Evolutionary conservation across 2,888 invertebrate species (phyloP), one percentile per base, ranked within the genome.

Genomic region (Apomyelois bistriatella): DNA sequence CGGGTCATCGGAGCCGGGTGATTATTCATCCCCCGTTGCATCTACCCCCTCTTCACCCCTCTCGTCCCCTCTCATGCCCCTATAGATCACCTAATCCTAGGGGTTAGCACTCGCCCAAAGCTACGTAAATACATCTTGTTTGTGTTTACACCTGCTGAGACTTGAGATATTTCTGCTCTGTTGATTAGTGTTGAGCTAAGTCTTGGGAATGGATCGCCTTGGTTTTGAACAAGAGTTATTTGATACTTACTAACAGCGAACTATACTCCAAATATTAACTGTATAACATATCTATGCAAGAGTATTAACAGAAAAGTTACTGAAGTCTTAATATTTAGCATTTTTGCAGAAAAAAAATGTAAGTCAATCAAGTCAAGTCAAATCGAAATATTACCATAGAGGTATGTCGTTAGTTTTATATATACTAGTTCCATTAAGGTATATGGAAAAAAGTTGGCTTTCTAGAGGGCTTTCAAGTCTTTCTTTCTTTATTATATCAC

Each of bases 1-100:
- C 54, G 41, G 54, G 48, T 48, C 54, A 52, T 47, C 54, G 48
- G 36, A 42, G 48, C 43, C 32, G 42, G 47, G 50, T 17, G 50
- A 51, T 47, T 50, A 50, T 52, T 52, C 52, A 52, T 52, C 43
- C 43, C 48, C 52, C 35, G 43, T 16, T 43, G 41, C 48, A 40
- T 46, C 35, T 9, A 40, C 36, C 22, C 40, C 35, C 22, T 5
- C 22, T 22, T 22, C 5, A 22, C 3, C 22, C 30, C 38, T 13
- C 47, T 9, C 15, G 7, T 36, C 3, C 30, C 36, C 28, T 9
- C 41, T 32, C 15, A 16, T 28, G 2, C 13, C 42, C 47, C 12
- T 1, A 10, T 42, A 40, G 49, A 48, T 50, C 46, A 16, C 43
- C 49, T 50, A 50, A 50, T 50, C 49, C 49, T 16, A 22, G 43